These are phyloP conservation scores for Lycocerus yunnanus DNA, from an alignment of 2,888 invertebrate species.

Conservation along the genomic window DNA sequence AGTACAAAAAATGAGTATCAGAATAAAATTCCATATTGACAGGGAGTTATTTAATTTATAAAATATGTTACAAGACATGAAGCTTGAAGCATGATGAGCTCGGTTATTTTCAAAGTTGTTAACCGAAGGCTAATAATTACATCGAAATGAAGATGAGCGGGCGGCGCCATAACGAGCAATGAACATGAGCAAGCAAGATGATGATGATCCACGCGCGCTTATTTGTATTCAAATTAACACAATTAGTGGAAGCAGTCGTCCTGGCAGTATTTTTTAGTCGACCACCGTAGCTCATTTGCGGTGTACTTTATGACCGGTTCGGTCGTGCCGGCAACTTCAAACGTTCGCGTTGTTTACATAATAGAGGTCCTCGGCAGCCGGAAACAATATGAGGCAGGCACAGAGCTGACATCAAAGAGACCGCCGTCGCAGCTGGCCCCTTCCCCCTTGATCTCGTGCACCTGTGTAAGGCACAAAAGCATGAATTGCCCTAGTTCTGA, in stretches of 20 bases:
- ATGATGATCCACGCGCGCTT: slow-evolving; percentile 39
- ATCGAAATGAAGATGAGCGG: slow-evolving; percentile 20
- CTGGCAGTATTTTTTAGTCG: slow-evolving; percentile 29
- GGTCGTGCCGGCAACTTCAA: slow-evolving; percentile 63
- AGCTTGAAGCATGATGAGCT: slow-evolving; percentile 14
- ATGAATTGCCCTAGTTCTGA: slow-evolving; percentile 48
- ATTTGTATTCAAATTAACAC: slow-evolving; percentile 45
- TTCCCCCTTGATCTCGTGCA: slow-evolving; percentile 36
- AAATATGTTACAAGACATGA: slow-evolving; percentile 17
- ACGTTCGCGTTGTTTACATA: slow-evolving; percentile 70
- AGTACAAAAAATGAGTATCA: background rate
- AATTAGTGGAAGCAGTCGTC: slow-evolving; percentile 39
- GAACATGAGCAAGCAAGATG: slow-evolving; percentile 19
- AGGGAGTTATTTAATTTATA: slow-evolving; percentile 17
- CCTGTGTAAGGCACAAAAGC: slow-evolving; percentile 39
- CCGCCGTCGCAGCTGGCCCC: slow-evolving; percentile 42
- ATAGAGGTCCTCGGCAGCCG: slow-evolving; percentile 69
- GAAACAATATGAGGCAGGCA: slow-evolving; percentile 58
- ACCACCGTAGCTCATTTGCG: slow-evolving; percentile 49
- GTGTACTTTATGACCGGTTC: slow-evolving; percentile 54
- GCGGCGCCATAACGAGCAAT: slow-evolving; percentile 26
- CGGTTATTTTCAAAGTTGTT: slow-evolving; percentile 27
- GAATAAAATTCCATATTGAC: background rate
- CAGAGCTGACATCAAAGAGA: slow-evolving; percentile 54
- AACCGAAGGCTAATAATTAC: slow-evolving; percentile 25